These are phyloP conservation scores for Aplysina aerophoba DNA, from an alignment of 37 sponge, comb jelly and placozoan species.

Conservation along the genomic window DNA sequence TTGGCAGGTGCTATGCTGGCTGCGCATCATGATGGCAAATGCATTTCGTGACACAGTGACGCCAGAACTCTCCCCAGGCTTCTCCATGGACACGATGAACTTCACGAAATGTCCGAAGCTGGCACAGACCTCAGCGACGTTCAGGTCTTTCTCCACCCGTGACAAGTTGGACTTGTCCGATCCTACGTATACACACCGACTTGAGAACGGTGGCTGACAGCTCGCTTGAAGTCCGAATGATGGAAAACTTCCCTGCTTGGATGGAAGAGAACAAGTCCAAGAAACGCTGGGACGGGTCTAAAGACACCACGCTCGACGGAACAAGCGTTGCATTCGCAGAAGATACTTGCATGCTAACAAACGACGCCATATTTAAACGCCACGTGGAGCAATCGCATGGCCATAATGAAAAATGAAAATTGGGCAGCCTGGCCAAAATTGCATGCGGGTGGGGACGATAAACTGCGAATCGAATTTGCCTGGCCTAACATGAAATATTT, in stretches of 20 bases:
- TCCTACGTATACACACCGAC: too few relatives aligned
- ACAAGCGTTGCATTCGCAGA: neutral
- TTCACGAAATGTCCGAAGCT: neutral
- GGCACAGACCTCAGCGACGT: neutral
- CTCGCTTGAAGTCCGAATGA: neutral
- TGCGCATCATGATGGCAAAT: slow-evolving; percentile 11
- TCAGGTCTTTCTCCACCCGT: slow-evolving; percentile 1
- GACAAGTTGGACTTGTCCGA: neutral
- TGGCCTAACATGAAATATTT: too few relatives aligned
- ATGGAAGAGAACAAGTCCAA: neutral
- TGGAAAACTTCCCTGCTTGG: neutral
- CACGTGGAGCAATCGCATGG: neutral
- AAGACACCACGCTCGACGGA: neutral
- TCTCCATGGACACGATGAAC: neutral
- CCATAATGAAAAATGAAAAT: slow-evolving; percentile 20
- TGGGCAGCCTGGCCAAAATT: too few relatives aligned
- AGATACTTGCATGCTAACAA: neutral
- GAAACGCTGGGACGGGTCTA: slow-evolving; percentile 9
- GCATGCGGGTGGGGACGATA: too few relatives aligned
- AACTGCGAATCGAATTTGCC: too few relatives aligned
- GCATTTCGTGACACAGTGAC: slow-evolving; percentile 24
- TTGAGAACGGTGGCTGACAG: neutral
- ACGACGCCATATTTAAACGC: neutral
- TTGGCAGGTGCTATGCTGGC: slow-evolving; percentile 7
- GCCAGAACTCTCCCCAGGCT: slow-evolving; percentile 4